These are phyloP conservation scores for Antechinus stuartii DNA, from an alignment of 2,113 vertebrate species.

Conservation along the genomic window DNA sequence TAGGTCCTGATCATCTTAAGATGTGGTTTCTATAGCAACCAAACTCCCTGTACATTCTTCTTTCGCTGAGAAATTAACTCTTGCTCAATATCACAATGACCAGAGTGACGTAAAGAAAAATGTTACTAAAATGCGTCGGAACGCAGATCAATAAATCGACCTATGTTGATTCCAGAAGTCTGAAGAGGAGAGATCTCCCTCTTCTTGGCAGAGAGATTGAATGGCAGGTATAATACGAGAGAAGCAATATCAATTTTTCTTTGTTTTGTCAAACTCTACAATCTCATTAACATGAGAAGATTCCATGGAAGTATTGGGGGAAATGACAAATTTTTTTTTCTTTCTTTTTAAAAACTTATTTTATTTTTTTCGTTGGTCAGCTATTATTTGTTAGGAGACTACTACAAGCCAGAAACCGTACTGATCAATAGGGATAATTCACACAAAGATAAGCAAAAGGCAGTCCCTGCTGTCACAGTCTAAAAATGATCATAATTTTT, in stretches of 20 bases:
- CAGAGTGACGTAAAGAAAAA: background rate
- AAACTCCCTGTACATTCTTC: background rate
- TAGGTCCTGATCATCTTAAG: background rate
- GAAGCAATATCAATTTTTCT: background rate
- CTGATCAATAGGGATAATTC: no score
- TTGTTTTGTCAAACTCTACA: background rate
- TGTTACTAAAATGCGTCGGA: background rate
- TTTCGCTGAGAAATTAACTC: background rate
- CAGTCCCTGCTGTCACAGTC: no score
- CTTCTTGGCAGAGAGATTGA: background rate
- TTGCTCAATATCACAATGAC: background rate
- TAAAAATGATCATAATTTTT: background rate
- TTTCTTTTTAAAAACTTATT: no score
- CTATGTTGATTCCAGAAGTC: background rate
- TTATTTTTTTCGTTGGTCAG: no score
- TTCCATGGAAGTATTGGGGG: background rate
- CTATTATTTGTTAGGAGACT: no score
- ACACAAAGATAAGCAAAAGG: no score
- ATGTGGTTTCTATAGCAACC: background rate
- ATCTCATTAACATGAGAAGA: background rate
- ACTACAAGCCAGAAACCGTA: no score
- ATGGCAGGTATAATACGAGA: background rate
- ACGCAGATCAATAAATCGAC: background rate
- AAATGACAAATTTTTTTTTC: background rate
- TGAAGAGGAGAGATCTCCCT: background rate